Conservation (phyloP, 2,113 vertebrate species). For the Phyllopteryx taeniolatus region DNA sequence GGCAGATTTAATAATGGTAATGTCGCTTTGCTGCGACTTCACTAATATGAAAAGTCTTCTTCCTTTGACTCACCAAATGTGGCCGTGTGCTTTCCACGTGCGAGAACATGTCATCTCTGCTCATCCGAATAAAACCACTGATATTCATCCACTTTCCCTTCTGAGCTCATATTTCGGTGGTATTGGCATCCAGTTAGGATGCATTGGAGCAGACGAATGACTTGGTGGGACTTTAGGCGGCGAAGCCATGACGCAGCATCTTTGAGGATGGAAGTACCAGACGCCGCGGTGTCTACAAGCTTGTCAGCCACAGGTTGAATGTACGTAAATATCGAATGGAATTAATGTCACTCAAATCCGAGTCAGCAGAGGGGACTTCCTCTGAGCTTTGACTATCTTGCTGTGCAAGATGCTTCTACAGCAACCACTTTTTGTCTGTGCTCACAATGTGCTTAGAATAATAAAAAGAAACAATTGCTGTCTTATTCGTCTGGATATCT, state of each 20-base stretch:
- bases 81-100: slow-evolving; percentile 45
- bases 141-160: slow-evolving; percentile 51
- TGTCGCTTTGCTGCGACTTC: slow-evolving; percentile 35
- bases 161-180: slow-evolving; percentile 31
- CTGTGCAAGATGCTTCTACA: neutral
- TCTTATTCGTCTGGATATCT: too few relatives aligned
- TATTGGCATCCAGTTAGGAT: slow-evolving; percentile 32
- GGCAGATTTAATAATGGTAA: slow-evolving; percentile 11
- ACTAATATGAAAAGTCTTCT: slow-evolving; percentile 30
- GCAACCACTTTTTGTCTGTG: neutral
- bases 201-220: slow-evolving; percentile 27
- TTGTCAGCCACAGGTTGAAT: neutral
- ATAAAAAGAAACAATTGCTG: neutral
- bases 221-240: slow-evolving; percentile 14
- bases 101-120: slow-evolving; percentile 44
- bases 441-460: neutral
- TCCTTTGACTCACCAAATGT: slow-evolving; percentile 45
- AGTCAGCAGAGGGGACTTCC: neutral
- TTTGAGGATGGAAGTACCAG: slow-evolving; percentile 5
- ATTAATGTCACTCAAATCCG: neutral
- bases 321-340: neutral
- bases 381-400: neutral
- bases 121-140: slow-evolving; percentile 54
- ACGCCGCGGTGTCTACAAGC: neutral
- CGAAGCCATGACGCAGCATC: slow-evolving; percentile 37